Conservation (phyloP, 2,113 vertebrate species). For the Rhinoptilus africanus region DNA sequence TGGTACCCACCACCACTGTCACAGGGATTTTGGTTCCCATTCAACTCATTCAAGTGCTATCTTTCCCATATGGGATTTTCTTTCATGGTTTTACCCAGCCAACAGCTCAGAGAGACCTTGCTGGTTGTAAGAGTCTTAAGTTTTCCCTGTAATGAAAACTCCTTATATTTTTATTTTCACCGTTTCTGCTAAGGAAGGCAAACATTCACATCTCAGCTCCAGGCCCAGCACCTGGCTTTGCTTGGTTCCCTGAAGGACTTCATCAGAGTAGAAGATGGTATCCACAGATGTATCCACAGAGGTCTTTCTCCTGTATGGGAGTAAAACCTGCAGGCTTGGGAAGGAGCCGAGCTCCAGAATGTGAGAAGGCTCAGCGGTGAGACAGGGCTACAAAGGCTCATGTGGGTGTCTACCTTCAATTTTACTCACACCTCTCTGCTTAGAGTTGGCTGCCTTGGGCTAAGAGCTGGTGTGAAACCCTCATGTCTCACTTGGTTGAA, state of each 20-base stretch:
- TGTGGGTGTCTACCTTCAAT: background rate
- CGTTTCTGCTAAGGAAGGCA: background rate
- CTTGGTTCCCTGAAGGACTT: background rate
- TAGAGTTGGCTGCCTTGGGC: background rate
- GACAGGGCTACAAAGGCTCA: rapidly evolving
- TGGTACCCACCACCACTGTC: background rate
- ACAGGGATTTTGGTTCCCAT: background rate
- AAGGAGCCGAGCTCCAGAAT: background rate
- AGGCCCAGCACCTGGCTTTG: background rate
- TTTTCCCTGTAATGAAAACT: background rate
- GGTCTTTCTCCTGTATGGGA: background rate
- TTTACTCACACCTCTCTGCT: background rate
- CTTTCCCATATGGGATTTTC: background rate
- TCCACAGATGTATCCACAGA: background rate
- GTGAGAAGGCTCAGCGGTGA: background rate
- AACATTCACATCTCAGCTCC: background rate
- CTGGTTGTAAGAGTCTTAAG: rapidly evolving
- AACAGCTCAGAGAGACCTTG: background rate
- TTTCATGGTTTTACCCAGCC: background rate
- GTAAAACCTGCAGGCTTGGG: background rate
- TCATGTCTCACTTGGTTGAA: background rate
- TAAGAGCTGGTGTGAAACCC: background rate
- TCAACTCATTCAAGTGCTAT: background rate
- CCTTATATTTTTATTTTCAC: background rate
- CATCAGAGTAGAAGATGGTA: background rate